Evolutionary conservation across 1,140 invertebrate genomes (phyloP).

Genomic region (Anastrepha obliqua): DNA sequence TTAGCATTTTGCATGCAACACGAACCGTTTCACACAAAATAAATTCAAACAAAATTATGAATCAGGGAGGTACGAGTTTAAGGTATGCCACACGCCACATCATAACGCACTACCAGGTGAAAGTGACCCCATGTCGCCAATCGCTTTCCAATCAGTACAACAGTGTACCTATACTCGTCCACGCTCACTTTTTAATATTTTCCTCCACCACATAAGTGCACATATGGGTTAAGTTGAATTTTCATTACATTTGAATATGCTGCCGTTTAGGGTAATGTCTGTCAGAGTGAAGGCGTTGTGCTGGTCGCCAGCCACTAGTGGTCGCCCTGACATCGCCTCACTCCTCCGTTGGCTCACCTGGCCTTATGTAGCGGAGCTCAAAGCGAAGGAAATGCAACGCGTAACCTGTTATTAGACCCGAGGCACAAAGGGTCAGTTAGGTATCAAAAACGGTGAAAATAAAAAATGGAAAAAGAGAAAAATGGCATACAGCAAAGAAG

Average conservation of each 20-base stretch:
- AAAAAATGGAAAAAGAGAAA: neutral
- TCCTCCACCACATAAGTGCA: neutral
- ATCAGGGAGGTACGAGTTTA: neutral
- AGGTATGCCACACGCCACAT: too few species aligned
- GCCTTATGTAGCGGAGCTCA: neutral
- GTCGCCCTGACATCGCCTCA: neutral
- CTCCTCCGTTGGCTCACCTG: neutral
- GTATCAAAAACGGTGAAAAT: neutral
- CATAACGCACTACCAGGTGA: neutral
- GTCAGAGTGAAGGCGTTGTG: neutral
- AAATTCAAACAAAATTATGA: neutral
- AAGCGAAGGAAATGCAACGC: neutral
- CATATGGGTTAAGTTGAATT: neutral
- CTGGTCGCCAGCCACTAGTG: neutral
- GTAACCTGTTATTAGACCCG: constrained; percentile 21
- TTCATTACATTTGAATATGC: neutral
- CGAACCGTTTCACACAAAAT: neutral
- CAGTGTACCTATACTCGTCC: too few species aligned
- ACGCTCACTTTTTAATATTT: too few species aligned
- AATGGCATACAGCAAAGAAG: neutral
- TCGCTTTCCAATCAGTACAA: too few species aligned
- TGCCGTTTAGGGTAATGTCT: neutral
- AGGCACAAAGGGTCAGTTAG: neutral
- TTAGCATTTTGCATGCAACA: constrained; percentile 22
- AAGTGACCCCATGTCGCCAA: neutral